Evolutionary conservation across 2,113 vertebrate genomes (phyloP), one percentile per base, ranked within the genome.

Genomic region (Manacus vitellinus): DNA sequence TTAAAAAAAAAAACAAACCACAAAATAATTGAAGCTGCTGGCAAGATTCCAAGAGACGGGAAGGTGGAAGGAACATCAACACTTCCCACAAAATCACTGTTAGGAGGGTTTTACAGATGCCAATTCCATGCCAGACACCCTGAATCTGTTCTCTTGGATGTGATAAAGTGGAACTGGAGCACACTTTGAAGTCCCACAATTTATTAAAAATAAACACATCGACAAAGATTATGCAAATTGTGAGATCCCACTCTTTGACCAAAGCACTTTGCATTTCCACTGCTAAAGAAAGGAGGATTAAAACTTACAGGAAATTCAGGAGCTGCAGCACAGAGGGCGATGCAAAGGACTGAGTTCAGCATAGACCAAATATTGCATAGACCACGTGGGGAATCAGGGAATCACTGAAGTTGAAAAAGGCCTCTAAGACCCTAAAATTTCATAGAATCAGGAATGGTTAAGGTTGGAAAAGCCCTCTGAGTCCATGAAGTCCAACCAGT

Each of bases 131-230:
- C 74, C 88, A 78, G 49, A 14, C 10, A 27, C 22, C 70, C 1
- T 2, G 8, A 6, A 19, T 13, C n/a, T 11, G 31, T 8, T 52
- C 70, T 7, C 55, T 23, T 9, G 15, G 39, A 81, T 2, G 52
- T 3, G 46, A n/a, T 15, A 1, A 51, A 67, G 58, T 0, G 2
- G 2, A 65, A 21, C 65, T 15, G 15, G 31, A 52, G 43, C 23
- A 6, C 1, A 0, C 28, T 30, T 5, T 0, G 8, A 6, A 10
- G 55, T 12, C 35, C 6, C 54, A 8, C 22, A 2, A 0, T 22
- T 68, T 21, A 31, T 21, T 41, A 73, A 33, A 21, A 83, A 72
- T 12, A 58, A 75, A 67, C 47, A 51, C 47, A n/a, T 9, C 4
- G 0, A 46, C 5, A 2, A 37, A 13, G 47, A 31, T 14, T 0